phyloP scores from a whole-genome alignment of 2,888 invertebrate genomes.

The Germaria angustata region DNA sequence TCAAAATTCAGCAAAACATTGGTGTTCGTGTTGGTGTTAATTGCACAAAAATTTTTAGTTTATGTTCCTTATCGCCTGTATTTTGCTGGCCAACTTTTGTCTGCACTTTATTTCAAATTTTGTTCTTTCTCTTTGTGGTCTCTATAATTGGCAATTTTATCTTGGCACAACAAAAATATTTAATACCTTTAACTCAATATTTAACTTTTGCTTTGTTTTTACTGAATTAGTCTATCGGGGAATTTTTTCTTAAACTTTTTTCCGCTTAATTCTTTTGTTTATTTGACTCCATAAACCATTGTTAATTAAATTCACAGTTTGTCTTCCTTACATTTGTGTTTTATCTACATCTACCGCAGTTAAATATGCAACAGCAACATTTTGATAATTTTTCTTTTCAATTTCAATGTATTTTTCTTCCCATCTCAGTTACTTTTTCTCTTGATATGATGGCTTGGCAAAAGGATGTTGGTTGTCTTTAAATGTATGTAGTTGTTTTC shows the following conservation, averaged over 20 bases:
- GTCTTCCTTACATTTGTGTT: constrained; percentile 27
- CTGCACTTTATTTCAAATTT: not conserved
- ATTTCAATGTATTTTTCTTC: not conserved
- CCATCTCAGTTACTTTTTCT: too few species aligned
- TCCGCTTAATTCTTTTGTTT: not conserved
- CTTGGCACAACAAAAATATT: constrained; percentile 9
- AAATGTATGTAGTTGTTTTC: constrained; percentile 6
- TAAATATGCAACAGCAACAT: constrained; percentile 7
- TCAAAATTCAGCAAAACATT: too few species aligned
- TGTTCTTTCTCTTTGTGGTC: constrained; percentile 6
- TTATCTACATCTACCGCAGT: constrained; percentile 47
- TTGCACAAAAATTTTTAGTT: too few species aligned
- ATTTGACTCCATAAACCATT: constrained; percentile 42
- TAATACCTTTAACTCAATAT: constrained; percentile 9
- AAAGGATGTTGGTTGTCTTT: constrained; percentile 26
- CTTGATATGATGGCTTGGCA: constrained; percentile 21
- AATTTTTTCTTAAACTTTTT: not conserved
- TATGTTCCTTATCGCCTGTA: too few species aligned
- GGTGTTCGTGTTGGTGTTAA: too few species aligned
- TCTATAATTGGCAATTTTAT: constrained; percentile 35
- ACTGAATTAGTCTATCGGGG: not conserved
- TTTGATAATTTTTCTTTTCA: constrained; percentile 7
- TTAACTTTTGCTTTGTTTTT: not conserved
- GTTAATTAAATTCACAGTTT: constrained; percentile 64
- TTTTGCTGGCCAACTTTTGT: not conserved